Base-by-base conservation (phyloP, 2,888 invertebrate genomes). In the Diaprepes abbreviatus region DNA sequence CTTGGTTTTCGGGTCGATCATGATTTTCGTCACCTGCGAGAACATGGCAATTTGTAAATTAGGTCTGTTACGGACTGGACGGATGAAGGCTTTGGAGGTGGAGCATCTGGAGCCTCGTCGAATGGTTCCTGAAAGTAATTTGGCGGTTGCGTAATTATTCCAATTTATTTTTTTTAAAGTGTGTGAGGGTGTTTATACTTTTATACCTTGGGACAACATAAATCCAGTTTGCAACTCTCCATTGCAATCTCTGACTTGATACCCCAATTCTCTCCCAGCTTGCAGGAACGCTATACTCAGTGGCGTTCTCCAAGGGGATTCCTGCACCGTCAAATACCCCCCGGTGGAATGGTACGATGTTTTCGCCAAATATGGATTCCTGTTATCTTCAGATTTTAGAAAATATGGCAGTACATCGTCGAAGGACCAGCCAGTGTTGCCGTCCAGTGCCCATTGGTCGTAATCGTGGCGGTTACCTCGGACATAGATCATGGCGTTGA, bases 401-500 rank as follows among this genome's bases (percentile, higher is more conserved):
- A 95, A 95, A 80, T 95, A 95, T 1, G 92, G 93, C 54, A 95
- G 84, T 1, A 95, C 92, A 73, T 93, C 89, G 36, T 91, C 87
- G 83, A 93, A 95, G 5, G 91, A 90, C 97, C 97, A 97, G 7
- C 96, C 96, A 0, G 88, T 86, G 82, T 95, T 95, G 0, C 96
- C 96, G 33, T 91, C 85, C 0, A 87, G 87, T 33, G 92, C 93
- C 96, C 96, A 97, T 19, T 89, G 87, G 81, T 96, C 94, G 85
- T 94, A 97, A 79, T 96, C 96, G 69, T 90, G 89, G 74, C 89
- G 88, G 79, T 95, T 96, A 59, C 96, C 96, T 58, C 97, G 88
- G 9, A 95, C 91, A 85, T 97, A 97, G 33, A 96, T 89, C 96
- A 97, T 96, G 10, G 94, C 94, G 82, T 96, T 96, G 0, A 96